Percentiles rank a stretch among this genome's conserved stretches.
Conservation (phyloP, 2,797 vertebrate genomes). For the Lindbergichthys nudifrons region DNA sequence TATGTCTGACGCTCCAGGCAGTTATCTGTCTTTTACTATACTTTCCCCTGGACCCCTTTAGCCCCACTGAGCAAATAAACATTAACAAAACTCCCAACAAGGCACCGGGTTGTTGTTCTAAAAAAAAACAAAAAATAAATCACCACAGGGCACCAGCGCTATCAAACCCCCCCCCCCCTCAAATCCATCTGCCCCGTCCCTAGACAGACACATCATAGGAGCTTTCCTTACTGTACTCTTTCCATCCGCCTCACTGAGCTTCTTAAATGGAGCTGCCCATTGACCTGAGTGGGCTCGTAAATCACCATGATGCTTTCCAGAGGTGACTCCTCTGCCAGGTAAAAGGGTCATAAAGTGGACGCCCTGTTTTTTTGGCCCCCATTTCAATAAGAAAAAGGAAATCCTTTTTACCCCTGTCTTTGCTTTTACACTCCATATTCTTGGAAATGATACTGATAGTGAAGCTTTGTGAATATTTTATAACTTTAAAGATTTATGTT, state of each 20-base stretch:
- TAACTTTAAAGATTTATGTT: neutral
- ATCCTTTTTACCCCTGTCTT: neutral
- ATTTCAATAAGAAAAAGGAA: constrained; percentile 1
- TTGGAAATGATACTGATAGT: neutral
- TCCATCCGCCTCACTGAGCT: constrained; percentile 66
- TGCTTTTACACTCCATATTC: neutral
- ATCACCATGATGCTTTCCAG: constrained; percentile 65
- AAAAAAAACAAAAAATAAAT: constrained; percentile 52
- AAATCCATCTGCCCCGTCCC: constrained; percentile 26
- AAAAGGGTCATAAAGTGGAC: constrained; percentile 55
- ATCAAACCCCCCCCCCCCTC: constrained; percentile 39
- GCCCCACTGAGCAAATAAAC: constrained; percentile 51
- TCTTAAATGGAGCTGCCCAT: constrained; percentile 66
- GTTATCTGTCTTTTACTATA: constrained; percentile 47
- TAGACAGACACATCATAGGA: constrained; percentile 59
- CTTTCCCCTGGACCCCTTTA: constrained; percentile 34
- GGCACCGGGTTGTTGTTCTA: constrained; percentile 26
- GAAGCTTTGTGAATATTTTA: neutral
- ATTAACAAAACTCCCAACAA: constrained; percentile 16
- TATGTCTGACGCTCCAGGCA: constrained; percentile 57
- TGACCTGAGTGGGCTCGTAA: constrained; percentile 71
- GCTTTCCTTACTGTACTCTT: constrained; percentile 48
- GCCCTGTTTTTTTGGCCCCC: constrained; percentile 2
- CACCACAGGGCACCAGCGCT: constrained; percentile 39
- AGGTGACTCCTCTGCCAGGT: constrained; percentile 56